Evolutionary conservation across 2,888 invertebrate species (phyloP), one percentile per base, ranked within the genome.

Genomic region (Cosmia pyralina): DNA sequence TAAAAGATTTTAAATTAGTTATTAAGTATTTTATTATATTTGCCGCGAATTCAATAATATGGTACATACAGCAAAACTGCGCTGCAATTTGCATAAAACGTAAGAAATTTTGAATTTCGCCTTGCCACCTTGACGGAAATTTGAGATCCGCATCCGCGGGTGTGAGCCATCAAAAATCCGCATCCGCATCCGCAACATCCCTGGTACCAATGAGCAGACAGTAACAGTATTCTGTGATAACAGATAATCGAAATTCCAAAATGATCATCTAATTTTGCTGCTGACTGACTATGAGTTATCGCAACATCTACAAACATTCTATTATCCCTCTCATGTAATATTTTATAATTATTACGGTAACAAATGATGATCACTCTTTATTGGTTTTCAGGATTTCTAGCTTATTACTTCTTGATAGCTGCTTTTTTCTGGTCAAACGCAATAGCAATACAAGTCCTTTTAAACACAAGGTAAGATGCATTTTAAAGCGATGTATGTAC

Each of bases 381-480:
- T 67, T 69, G 44, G 4, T 67, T 69, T 94, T 81, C 93, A 97
- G 97, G 96, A 15, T 97, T 97, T 88, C 65, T 96, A 34, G 89
- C 95, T 6, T 97, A 97, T 85, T 97, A 96, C 88, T 96, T 97
- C 77, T 94, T 97, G 81, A 88, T 97, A 70, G 95, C 96, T 0
- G 95, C 97, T 58, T 97, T 97, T 90, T 97, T 97, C 88, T 98
- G 98, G 97, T 91, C 97, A 74, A 97, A 97, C 88, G 93, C 97
- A n/a, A 96, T 97, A 70, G 96, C 97, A 4, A 97, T 97, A 88
- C 97, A 98, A 88, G 96, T 97, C 60, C 96, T 97, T 94, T 93
- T 96, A 87, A 95, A 94, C 58, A 96, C 97, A 52, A 97, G 97
- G 98, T 98, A 92, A 96, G 97, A 72, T 64, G 48, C 38, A 22